A percentile compares a stretch with the other conserved stretches of the same genome.
phyloP scores from a whole-genome alignment of 1,140 invertebrate genomes.

The Drosophila azteca region DNA sequence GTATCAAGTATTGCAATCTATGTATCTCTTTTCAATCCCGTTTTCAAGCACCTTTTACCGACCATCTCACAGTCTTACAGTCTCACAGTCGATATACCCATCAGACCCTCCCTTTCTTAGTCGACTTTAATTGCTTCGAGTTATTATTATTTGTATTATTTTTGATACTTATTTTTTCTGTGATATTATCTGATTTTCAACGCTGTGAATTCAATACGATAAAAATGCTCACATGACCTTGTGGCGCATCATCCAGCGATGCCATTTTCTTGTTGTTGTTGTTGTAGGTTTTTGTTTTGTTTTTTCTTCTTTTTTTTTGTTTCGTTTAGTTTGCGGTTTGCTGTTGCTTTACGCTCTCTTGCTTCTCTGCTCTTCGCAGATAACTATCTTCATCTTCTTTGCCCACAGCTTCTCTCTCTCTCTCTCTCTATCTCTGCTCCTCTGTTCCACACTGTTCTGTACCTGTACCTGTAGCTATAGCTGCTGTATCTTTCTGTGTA shows the following conservation, averaged over 20 bases:
- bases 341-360: slow-evolving; percentile 20
- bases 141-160: slow-evolving; percentile 38
- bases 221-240: slow-evolving; percentile 50
- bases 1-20: too few relatives aligned
- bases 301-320: slow-evolving; percentile 3
- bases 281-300: neutral
- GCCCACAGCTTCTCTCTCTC: slow-evolving; percentile 10
- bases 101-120: neutral
- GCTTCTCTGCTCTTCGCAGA: slow-evolving; percentile 1
- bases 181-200: slow-evolving; percentile 34
- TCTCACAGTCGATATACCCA: neutral
- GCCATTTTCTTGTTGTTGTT: slow-evolving; percentile 17
- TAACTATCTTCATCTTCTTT: slow-evolving; percentile 16
- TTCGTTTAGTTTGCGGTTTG: slow-evolving; percentile 32
- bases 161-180: slow-evolving; percentile 27
- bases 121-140: slow-evolving; percentile 34
- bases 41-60: too few relatives aligned
- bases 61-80: neutral
- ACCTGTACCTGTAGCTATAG: slow-evolving; percentile 4
- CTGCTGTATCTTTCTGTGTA: slow-evolving; percentile 33
- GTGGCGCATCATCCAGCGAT: slow-evolving; percentile 31
- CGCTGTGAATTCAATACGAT: slow-evolving; percentile 45
- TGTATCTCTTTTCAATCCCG: too few relatives aligned
- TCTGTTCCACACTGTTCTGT: slow-evolving; percentile 24
- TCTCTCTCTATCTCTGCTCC: slow-evolving; percentile 11